These are phyloP conservation scores for Botia almorhae DNA, from an alignment of 2,797 vertebrate genomes.

Conservation along the genomic window DNA sequence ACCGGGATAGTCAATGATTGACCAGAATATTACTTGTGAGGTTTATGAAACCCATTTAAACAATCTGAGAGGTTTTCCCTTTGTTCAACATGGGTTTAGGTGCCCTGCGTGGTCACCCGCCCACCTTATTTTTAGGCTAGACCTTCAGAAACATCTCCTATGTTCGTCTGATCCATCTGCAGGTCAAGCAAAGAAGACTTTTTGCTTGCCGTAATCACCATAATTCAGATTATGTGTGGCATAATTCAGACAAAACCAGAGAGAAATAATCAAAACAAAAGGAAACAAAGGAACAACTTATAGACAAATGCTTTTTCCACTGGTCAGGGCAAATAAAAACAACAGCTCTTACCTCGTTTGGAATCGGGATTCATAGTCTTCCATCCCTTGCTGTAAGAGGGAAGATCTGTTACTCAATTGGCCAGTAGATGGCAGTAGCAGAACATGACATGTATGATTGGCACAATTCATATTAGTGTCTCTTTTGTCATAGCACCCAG, in stretches of 20 bases:
- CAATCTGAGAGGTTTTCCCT: slow-evolving; percentile 43
- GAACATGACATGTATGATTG: neutral
- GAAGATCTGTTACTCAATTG: neutral
- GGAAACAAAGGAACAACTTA: slow-evolving; percentile 38
- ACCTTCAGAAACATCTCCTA: slow-evolving; percentile 55
- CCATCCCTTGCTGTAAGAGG: slow-evolving; percentile 77
- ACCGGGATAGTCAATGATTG: slow-evolving; percentile 8
- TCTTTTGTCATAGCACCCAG: neutral
- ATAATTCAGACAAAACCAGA: slow-evolving; percentile 40
- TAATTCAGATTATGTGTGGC: slow-evolving; percentile 11
- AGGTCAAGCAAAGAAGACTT: slow-evolving; percentile 58
- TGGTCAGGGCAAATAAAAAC: neutral
- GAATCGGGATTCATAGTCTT: slow-evolving; percentile 88
- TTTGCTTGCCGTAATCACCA: slow-evolving; percentile 49
- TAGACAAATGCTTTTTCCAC: slow-evolving; percentile 18
- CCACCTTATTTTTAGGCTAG: slow-evolving; percentile 56
- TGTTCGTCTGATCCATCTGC: slow-evolving; percentile 55
- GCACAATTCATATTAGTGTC: slow-evolving; percentile 2
- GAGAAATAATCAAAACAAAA: slow-evolving; percentile 32
- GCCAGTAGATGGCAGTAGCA: slow-evolving; percentile 66
- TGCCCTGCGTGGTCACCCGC: slow-evolving; percentile 52
- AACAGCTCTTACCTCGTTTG: slow-evolving; percentile 86
- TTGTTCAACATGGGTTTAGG: slow-evolving; percentile 60
- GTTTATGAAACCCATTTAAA: slow-evolving; percentile 61
- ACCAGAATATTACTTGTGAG: slow-evolving; percentile 13